Evolutionary conservation across 2,113 vertebrate species (phyloP).

Genomic region (Alexandromys fortis): DNA sequence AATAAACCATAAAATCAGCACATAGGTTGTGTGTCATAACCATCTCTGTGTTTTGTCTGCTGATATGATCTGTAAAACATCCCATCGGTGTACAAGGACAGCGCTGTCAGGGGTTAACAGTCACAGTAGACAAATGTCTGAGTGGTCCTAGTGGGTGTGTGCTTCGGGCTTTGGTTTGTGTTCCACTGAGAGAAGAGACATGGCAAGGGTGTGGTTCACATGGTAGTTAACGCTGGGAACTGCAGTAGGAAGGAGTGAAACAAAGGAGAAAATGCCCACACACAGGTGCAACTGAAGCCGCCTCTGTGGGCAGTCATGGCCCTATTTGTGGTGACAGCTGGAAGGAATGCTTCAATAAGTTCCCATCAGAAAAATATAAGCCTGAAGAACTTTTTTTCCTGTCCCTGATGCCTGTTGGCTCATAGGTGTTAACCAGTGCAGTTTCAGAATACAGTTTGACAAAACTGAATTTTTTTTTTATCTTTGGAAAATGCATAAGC

Average conservation of each 20-base stretch:
- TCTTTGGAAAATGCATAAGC: neutral
- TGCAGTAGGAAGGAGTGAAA: neutral
- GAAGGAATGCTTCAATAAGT: neutral
- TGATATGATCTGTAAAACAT: neutral
- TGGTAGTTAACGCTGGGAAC: neutral
- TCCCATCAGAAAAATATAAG: neutral
- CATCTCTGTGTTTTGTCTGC: neutral
- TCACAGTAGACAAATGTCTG: neutral
- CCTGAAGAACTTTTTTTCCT: neutral
- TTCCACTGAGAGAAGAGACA: neutral
- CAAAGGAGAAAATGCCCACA: neutral
- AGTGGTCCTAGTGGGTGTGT: neutral
- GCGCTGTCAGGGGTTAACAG: neutral
- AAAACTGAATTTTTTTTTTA: neutral
- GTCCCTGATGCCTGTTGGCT: neutral
- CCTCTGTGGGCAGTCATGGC: neutral
- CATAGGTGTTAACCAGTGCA: neutral
- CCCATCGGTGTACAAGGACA: neutral
- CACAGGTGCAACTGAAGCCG: neutral
- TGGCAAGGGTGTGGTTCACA: neutral
- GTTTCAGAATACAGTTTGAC: neutral
- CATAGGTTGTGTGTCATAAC: neutral
- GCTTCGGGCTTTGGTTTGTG: neutral
- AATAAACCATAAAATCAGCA: neutral
- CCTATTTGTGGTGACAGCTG: neutral